These are phyloP conservation scores for Drosophila meridionalis DNA, from an alignment of 2,888 invertebrate genomes.

Conservation along the genomic window DNA sequence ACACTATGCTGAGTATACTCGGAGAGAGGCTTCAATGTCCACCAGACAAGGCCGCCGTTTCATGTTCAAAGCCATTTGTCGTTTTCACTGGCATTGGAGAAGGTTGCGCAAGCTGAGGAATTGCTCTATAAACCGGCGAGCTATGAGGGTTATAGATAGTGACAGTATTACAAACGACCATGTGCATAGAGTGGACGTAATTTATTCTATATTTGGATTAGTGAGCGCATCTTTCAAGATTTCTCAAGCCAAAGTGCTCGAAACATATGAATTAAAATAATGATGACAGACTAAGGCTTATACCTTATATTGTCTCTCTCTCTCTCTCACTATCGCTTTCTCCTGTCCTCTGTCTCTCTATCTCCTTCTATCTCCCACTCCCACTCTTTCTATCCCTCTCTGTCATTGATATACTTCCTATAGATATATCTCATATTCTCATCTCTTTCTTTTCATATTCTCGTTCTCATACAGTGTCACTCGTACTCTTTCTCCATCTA, in stretches of 20 bases:
- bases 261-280: background rate
- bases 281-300: too few species aligned
- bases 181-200: slow-evolving; percentile 4
- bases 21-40: slow-evolving; percentile 43
- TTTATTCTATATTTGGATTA: slow-evolving; percentile 14
- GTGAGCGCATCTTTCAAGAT: slow-evolving; percentile 1
- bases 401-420: too few species aligned
- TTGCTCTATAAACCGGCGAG: slow-evolving; percentile 21
- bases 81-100: slow-evolving; percentile 68
- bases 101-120: slow-evolving; percentile 58
- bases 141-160: slow-evolving; percentile 33
- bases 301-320: background rate
- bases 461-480: too few species aligned
- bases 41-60: slow-evolving; percentile 56
- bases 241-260: slow-evolving; percentile 1
- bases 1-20: background rate
- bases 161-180: slow-evolving; percentile 32
- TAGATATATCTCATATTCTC: too few species aligned
- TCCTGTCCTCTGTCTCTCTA: background rate
- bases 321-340: background rate
- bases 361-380: background rate
- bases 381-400: background rate
- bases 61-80: slow-evolving; percentile 52
- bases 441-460: too few species aligned
- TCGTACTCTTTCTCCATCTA: too few species aligned